phyloP scores from a whole-genome alignment of 1,140 invertebrate species.

The Calephelis virginiensis region DNA sequence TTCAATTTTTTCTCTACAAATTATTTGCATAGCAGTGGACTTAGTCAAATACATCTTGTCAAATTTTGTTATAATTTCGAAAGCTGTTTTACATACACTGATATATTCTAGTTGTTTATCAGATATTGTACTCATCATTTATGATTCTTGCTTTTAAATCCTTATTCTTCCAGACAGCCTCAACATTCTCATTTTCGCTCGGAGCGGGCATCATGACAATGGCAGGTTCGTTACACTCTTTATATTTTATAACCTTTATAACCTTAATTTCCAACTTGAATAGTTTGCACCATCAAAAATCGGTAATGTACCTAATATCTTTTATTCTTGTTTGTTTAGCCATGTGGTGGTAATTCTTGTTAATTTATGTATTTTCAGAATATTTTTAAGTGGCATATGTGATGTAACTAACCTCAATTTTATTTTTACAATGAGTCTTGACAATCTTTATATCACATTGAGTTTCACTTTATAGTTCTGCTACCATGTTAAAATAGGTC shows the following conservation, averaged over 20 bases:
- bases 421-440: no score
- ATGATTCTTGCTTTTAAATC: conserved; percentile 43
- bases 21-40: conserved; percentile 47
- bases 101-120: conserved; percentile 43
- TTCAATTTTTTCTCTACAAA: conserved; percentile 45
- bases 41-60: conserved; percentile 47
- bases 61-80: conserved; percentile 41
- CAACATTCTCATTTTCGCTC: conserved; percentile 11
- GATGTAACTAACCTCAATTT: no score
- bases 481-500: no score
- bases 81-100: not conserved
- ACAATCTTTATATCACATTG: no score
- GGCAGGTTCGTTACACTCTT: conserved; percentile 39
- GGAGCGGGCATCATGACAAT: conserved; percentile 6
- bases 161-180: conserved; percentile 31
- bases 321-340: conserved; percentile 35
- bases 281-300: conserved; percentile 32
- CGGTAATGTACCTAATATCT: conserved; percentile 33
- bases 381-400: no score
- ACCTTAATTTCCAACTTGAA: conserved; percentile 46
- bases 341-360: not conserved
- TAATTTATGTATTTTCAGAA: no score
- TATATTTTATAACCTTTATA: conserved; percentile 40
- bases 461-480: no score
- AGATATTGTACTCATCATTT: conserved; percentile 41